phyloP scores from a whole-genome alignment of 2,888 invertebrate genomes.

The Antheraea yamamai region DNA sequence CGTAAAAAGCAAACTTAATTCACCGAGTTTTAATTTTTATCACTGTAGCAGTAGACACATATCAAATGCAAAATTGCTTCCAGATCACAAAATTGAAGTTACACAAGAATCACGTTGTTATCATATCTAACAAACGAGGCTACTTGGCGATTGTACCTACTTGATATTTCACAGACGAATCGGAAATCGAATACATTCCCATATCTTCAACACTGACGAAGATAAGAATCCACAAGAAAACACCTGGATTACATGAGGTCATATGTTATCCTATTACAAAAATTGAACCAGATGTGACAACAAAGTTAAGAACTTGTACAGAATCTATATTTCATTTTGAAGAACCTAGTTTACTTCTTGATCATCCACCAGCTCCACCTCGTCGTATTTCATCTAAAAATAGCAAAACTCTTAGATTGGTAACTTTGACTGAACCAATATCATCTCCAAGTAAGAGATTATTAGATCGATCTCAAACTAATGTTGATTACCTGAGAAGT shows the following conservation, averaged over 20 bases:
- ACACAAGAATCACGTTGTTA: slow-evolving; percentile 68
- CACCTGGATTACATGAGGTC: slow-evolving; percentile 78
- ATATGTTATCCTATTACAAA: slow-evolving; percentile 83
- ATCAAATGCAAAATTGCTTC: slow-evolving; percentile 54
- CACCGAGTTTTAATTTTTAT: slow-evolving; percentile 41
- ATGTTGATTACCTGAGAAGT: slow-evolving; percentile 84
- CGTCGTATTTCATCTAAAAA: slow-evolving; percentile 88
- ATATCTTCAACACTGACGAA: slow-evolving; percentile 90
- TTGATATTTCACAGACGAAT: slow-evolving; percentile 86
- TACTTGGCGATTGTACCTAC: slow-evolving; percentile 54
- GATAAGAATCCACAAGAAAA: slow-evolving; percentile 88
- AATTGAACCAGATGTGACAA: slow-evolving; percentile 51
- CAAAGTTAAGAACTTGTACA: slow-evolving; percentile 82
- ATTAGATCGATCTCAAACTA: slow-evolving; percentile 62
- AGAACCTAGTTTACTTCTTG: slow-evolving; percentile 48
- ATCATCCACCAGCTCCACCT: slow-evolving; percentile 87
- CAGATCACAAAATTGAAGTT: slow-evolving; percentile 58
- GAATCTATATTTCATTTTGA: slow-evolving; percentile 79
- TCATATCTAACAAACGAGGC: slow-evolving; percentile 61
- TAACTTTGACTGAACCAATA: slow-evolving; percentile 78
- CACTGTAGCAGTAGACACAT: slow-evolving; percentile 58
- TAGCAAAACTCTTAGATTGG: slow-evolving; percentile 85
- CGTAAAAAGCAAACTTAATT: slow-evolving; percentile 35
- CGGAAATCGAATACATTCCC: slow-evolving; percentile 91
- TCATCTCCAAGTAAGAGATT: slow-evolving; percentile 61